Evolutionary conservation across 1,140 invertebrate genomes (phyloP).

Genomic region (Manduca sexta): DNA sequence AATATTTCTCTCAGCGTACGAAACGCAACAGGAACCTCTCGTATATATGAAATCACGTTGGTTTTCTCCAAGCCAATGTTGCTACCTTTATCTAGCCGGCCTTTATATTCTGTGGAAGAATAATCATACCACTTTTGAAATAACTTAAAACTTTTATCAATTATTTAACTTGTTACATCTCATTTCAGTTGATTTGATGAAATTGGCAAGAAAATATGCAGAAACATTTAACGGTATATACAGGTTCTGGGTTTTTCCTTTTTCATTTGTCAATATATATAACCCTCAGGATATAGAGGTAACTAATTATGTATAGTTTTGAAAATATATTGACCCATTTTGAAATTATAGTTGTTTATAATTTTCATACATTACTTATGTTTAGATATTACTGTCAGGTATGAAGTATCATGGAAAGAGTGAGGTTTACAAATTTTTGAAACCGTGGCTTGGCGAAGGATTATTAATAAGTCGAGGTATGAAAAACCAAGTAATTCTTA

Average conservation of each 20-base stretch:
- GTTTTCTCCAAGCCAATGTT: no score
- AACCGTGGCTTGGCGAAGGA: slow-evolving; percentile 39
- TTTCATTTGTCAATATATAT: slow-evolving; percentile 29
- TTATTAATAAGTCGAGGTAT: slow-evolving; percentile 32
- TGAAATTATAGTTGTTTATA: no score
- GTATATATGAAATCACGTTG: no score
- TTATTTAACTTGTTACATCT: no score
- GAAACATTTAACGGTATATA: slow-evolving; percentile 31
- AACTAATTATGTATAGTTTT: slow-evolving; percentile 3
- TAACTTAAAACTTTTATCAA: no score
- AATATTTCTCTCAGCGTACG: no score
- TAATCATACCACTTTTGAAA: no score
- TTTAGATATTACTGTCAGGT: slow-evolving; percentile 34
- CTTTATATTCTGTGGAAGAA: no score
- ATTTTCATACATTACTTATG: not conserved
- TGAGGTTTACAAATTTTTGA: slow-evolving; percentile 30
- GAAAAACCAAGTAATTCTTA: no score
- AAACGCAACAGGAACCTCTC: no score
- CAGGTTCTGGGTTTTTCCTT: slow-evolving; percentile 26
- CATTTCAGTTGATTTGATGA: slow-evolving; percentile 13
- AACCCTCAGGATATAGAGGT: slow-evolving; percentile 47
- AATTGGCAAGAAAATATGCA: slow-evolving; percentile 17
- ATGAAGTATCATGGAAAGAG: slow-evolving; percentile 40
- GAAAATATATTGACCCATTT: no score
- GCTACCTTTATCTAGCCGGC: no score